Evolutionary conservation across 2,888 invertebrate genomes (phyloP).

Genomic region (Graphium colonna): DNA sequence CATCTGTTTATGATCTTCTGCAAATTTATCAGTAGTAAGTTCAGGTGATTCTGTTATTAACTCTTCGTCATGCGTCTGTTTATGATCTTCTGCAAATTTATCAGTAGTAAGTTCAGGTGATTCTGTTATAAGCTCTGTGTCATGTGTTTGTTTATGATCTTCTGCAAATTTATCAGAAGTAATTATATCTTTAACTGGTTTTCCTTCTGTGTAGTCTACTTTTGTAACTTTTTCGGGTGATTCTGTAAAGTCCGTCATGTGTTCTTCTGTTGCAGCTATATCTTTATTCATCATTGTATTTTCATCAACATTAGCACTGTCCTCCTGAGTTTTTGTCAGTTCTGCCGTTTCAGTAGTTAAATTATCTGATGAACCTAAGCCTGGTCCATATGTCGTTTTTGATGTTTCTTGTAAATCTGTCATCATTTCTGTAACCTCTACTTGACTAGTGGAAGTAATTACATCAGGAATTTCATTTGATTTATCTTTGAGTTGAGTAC

Average conservation of each 20-base stretch:
- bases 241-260: conserved; percentile 24
- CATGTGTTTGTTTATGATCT: background rate
- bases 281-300: conserved; percentile 9
- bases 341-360: conserved; percentile 1
- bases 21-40: conserved; percentile 18
- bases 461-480: conserved; percentile 19
- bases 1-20: background rate
- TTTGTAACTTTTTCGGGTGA: conserved; percentile 23
- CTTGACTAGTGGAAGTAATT: conserved; percentile 1
- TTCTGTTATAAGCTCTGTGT: background rate
- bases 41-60: conserved; percentile 6
- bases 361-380: background rate
- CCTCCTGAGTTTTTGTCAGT: background rate
- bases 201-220: conserved; percentile 17
- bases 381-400: conserved; percentile 9
- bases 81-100: conserved; percentile 7
- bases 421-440: conserved; percentile 1
- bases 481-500: conserved; percentile 7
- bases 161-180: conserved; percentile 16
- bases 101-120: conserved; percentile 15
- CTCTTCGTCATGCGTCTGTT: background rate
- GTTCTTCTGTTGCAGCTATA: conserved; percentile 15
- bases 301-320: conserved; percentile 1
- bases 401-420: conserved; percentile 2
- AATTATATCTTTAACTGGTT: conserved; percentile 23